Evolutionary conservation across 1,140 invertebrate genomes (phyloP), one percentile per base, ranked within the genome.

Genomic region (Diachasmimorpha longicaudata): DNA sequence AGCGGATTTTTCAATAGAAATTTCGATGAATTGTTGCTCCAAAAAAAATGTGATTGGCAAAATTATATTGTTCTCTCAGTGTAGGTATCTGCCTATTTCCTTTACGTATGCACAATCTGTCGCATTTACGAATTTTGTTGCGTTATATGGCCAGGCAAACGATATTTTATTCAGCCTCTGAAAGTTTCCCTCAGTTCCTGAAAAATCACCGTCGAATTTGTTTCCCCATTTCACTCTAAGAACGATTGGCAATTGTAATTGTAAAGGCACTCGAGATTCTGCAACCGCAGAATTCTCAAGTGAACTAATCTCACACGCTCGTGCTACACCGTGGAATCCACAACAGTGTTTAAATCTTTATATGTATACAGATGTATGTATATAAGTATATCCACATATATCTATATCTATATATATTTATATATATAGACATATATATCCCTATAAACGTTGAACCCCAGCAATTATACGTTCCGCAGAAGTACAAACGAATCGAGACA

Each of bases 401-500:
- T 58, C 0, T 58, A 10, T 58, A 16, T 58, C 0, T 58, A 11
- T 58, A 19, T 58, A 10, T 46, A 23, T 25, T 8, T 58, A 25
- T 23, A 66, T 66, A 42, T 16, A 66, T 73, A 37, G 70, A 75
- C n/a, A 75, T 42, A 63, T 39, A 42, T 44, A 66, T 76, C 70
- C 23, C 44, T 52, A 63, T 58, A 16, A 58, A 25, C 66, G 36
- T 36, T 66, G 37, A 71, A 66, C 44, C 74, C 74, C 74, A 69
- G 58, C 75, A 77, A 76, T 77, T 77, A 77, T 77, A 71, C 44
- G 71, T 77, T 67, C 46, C 44, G 23, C 63, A 77, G 75, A 73
- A 72, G 63, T 77, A 77, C 75, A 73, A 77, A 77, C 75, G 74
- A 75, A 76, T 84, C 77, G 79, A 72, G 83, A 83, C 83, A 86